phyloP scores from a whole-genome alignment of 2,797 vertebrate genomes.

The Limnodromus scolopaceus region DNA sequence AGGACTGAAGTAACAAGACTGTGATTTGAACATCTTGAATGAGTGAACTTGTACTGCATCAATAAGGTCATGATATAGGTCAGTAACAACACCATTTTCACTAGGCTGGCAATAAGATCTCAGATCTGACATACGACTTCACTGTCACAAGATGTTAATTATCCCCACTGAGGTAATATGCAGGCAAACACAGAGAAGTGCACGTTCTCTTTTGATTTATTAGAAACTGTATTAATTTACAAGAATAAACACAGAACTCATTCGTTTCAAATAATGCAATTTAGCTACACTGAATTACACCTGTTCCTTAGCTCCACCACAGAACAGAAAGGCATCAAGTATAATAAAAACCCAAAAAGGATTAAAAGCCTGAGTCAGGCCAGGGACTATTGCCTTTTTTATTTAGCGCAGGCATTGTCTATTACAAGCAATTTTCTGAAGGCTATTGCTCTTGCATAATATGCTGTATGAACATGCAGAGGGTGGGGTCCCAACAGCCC shows the following conservation, averaged over 20 bases:
- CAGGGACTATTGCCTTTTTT: conserved; percentile 41
- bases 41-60: conserved; percentile 17
- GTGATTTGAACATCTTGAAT: conserved; percentile 10
- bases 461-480: conserved; percentile 54
- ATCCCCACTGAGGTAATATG: conserved; percentile 48
- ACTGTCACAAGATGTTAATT: conserved; percentile 58
- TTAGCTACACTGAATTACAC: conserved; percentile 22
- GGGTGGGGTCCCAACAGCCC: conserved; percentile 69
- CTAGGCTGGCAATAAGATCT: conserved; percentile 23
- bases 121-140: conserved; percentile 54
- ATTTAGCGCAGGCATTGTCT: conserved; percentile 44
- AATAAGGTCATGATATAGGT: conserved; percentile 52
- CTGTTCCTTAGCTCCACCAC: not conserved
- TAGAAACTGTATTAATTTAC: conserved; percentile 56
- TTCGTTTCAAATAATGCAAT: conserved; percentile 62
- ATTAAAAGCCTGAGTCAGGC: conserved; percentile 32
- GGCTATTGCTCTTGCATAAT: conserved; percentile 65
- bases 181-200: conserved; percentile 13
- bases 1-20: not conserved
- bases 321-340: conserved; percentile 17
- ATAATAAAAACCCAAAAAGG: conserved; percentile 49
- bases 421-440: conserved; percentile 63
- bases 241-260: conserved; percentile 65
- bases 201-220: conserved; percentile 41
- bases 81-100: conserved; percentile 52